These are phyloP conservation scores for Premnoplex brunnescens DNA, from an alignment of 2,797 vertebrate species.

Conservation along the genomic window DNA sequence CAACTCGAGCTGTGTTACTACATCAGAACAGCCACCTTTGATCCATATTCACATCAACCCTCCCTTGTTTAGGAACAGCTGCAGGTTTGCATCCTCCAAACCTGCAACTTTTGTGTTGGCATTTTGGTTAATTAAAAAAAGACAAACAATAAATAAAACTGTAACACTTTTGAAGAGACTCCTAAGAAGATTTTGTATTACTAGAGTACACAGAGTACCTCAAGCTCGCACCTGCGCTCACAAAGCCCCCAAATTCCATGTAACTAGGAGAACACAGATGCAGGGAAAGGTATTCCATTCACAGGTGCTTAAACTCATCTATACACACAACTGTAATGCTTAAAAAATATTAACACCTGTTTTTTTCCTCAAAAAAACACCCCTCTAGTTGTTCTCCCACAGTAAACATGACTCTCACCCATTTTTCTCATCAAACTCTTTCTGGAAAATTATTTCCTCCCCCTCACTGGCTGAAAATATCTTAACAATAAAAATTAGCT, in stretches of 20 bases:
- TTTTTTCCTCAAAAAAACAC: fast-evolving
- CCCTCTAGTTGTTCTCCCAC: neutral
- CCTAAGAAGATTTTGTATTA: neutral
- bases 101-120: neutral
- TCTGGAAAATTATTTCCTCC: neutral
- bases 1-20: neutral
- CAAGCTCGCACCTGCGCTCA: neutral
- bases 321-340: neutral
- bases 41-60: neutral
- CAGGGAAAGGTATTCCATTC: neutral
- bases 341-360: neutral
- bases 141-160: neutral
- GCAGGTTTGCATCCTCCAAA: neutral
- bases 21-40: neutral
- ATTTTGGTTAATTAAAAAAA: neutral
- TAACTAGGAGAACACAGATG: neutral
- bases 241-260: neutral
- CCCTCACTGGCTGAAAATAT: neutral
- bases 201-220: neutral
- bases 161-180: neutral
- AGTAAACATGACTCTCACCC: neutral
- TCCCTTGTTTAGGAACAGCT: neutral
- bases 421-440: neutral
- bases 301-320: neutral
- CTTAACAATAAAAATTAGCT: neutral